A percentile compares a stretch with the other conserved stretches of the same genome.
phyloP scores from a whole-genome alignment of 2,113 vertebrate genomes.

The Sturnus vulgaris region DNA sequence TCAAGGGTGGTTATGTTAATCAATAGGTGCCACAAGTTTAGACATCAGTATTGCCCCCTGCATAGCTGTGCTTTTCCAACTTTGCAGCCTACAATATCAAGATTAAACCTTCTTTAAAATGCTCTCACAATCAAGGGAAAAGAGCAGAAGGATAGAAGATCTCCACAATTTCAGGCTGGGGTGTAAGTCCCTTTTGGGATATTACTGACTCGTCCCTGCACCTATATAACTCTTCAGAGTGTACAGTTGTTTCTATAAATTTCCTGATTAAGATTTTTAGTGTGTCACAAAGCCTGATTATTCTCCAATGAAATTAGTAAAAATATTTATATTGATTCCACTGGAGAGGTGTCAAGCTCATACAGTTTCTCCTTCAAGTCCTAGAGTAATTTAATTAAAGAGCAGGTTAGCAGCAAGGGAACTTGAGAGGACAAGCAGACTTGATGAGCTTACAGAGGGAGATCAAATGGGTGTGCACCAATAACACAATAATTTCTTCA shows the following conservation, averaged over 20 bases:
- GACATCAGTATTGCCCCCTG: background rate
- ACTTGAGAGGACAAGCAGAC: background rate
- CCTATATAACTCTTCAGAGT: background rate
- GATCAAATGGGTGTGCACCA: background rate
- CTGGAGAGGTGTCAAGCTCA: background rate
- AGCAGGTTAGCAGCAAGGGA: background rate
- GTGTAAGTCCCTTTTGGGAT: background rate
- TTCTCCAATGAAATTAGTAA: background rate
- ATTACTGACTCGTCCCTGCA: rapidly evolving
- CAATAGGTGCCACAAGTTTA: background rate
- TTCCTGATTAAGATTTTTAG: background rate
- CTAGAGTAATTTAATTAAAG: background rate
- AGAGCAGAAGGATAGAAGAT: background rate
- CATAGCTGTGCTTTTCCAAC: background rate
- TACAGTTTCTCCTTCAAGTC: background rate
- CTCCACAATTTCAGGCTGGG: background rate
- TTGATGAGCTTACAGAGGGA: background rate
- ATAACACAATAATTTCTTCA: background rate
- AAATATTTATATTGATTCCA: background rate
- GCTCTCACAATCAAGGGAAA: background rate
- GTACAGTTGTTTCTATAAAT: background rate
- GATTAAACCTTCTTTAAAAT: background rate
- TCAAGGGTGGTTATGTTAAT: background rate
- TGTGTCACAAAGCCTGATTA: background rate
- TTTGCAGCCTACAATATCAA: background rate